Conservation (phyloP, 2,113 vertebrate genomes). For the Alces alces region DNA sequence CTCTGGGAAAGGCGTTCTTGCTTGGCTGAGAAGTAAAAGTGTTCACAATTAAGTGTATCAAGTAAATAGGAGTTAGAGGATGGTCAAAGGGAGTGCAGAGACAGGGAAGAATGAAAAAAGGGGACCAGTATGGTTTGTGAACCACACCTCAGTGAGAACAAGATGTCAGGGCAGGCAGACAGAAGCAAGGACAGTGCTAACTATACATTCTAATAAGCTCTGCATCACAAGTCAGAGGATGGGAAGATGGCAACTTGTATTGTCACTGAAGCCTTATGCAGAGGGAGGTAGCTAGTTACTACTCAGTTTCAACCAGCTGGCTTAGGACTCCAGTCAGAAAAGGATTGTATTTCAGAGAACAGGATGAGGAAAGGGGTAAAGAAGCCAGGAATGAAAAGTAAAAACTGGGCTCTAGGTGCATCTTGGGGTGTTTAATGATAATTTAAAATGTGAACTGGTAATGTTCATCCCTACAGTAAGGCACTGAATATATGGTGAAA, state of each 20-base stretch:
- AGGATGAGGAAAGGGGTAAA: background rate
- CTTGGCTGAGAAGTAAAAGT: background rate
- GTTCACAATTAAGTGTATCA: background rate
- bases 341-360: background rate
- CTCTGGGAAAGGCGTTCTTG: background rate
- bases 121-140: background rate
- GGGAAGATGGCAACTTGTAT: background rate
- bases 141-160: background rate
- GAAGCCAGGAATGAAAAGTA: background rate
- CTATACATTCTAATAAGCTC: background rate
- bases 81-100: background rate
- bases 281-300: background rate
- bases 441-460: background rate
- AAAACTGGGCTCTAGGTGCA: background rate
- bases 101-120: background rate
- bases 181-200: background rate
- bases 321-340: background rate
- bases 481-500: background rate
- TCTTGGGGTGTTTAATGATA: background rate
- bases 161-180: background rate
- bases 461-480: background rate
- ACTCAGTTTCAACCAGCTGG: background rate
- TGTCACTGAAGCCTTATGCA: background rate
- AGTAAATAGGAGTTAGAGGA: background rate
- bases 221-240: background rate